These are phyloP conservation scores for Oreochromis niloticus DNA, from an alignment of 2,113 vertebrate species.

Conservation along the genomic window DNA sequence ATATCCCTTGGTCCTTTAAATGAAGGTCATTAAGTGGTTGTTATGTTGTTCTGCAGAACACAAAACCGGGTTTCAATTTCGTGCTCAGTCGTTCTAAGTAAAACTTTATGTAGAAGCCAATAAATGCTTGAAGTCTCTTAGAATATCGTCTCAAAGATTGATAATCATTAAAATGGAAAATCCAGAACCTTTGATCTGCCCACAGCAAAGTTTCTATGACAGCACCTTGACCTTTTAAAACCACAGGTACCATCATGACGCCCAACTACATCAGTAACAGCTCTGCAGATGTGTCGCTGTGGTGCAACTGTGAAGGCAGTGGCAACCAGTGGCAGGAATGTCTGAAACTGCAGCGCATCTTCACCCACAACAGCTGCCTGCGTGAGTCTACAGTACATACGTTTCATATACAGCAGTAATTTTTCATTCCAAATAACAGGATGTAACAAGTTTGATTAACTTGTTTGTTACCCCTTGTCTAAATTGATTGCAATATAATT, in stretches of 20 bases:
- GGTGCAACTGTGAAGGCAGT: constrained; percentile 89
- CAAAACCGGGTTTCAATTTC: neutral
- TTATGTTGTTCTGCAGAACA: neutral
- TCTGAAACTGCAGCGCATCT: constrained; percentile 81
- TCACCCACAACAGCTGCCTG: constrained; percentile 83
- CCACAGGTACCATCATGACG: constrained; percentile 87
- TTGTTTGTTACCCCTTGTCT: neutral
- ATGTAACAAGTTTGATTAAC: neutral
- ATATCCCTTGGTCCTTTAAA: neutral
- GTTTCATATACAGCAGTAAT: accelerated
- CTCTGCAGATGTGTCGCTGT: constrained; percentile 83
- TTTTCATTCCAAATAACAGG: accelerated
- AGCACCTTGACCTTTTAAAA: neutral
- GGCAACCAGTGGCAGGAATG: constrained; percentile 91
- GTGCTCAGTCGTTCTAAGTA: neutral
- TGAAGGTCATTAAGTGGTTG: neutral
- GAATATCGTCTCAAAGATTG: neutral
- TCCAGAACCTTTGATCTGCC: neutral
- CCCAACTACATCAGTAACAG: constrained; percentile 90
- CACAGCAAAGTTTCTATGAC: neutral
- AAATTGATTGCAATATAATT: neutral
- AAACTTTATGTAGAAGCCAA: neutral
- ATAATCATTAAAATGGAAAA: neutral
- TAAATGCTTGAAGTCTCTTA: neutral
- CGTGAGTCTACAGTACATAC: constrained; percentile 28